phyloP scores from a whole-genome alignment of 2,113 vertebrate species.

The Danio rerio region GRCz12tu NC_133200.1:34519001-34519500 shows the following conservation, averaged over 20 bases:
- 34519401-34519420: conserved; percentile 37
- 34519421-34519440: conserved; percentile 34
- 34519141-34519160: neutral
- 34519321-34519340: conserved; percentile 5
- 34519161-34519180: conserved; percentile 32
- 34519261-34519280: conserved; percentile 33
- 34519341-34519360: conserved; percentile 11
- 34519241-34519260: conserved; percentile 23
- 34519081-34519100: neutral
- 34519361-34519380: conserved; percentile 37
- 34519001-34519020: neutral
- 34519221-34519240: conserved; percentile 32
- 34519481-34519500: neutral
- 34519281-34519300: conserved; percentile 11
- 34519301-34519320: neutral
- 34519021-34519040: neutral
- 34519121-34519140: neutral
- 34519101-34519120: neutral
- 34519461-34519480: conserved; percentile 6
- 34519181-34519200: conserved; percentile 40
- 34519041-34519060: neutral
- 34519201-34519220: conserved; percentile 17
- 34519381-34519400: conserved; percentile 19
- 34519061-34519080: neutral
- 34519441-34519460: neutral